A percentile compares a stretch with the other conserved stretches of the same genome.
These are phyloP conservation scores for Gymnogyps californianus DNA, from an alignment of 2,113 vertebrate genomes.

Conservation along the genomic window DNA sequence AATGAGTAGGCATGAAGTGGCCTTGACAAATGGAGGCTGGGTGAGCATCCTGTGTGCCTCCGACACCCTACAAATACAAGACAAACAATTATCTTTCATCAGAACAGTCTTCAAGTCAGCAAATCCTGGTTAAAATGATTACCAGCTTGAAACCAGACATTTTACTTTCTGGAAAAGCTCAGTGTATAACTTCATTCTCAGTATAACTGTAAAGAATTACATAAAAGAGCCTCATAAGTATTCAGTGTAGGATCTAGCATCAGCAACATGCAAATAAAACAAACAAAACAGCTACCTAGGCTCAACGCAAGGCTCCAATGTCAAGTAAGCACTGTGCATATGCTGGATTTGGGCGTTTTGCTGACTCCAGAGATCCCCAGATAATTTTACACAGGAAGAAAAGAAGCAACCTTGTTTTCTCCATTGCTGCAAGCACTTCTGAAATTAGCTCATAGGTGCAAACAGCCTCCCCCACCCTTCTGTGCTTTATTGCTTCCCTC, in stretches of 20 bases:
- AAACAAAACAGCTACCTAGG: not conserved
- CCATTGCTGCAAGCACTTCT: not conserved
- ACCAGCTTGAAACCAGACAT: not conserved
- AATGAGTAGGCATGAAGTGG: not conserved
- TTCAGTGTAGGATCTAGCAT: not conserved
- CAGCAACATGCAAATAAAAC: not conserved
- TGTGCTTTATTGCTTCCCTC: not conserved
- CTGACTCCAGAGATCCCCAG: not conserved
- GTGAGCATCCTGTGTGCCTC: not conserved
- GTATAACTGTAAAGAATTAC: not conserved
- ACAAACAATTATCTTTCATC: not conserved
- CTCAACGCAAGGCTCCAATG: not conserved
- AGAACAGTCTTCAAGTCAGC: not conserved
- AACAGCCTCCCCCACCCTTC: constrained; percentile 33
- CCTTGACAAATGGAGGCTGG: not conserved
- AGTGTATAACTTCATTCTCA: not conserved
- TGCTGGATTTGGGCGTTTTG: not conserved
- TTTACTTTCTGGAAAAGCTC: not conserved
- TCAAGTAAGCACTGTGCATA: not conserved
- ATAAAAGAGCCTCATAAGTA: not conserved
- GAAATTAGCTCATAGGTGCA: not conserved
- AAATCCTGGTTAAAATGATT: not conserved
- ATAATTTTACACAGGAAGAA: not conserved
- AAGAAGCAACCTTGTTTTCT: not conserved
- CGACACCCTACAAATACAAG: not conserved